Evolutionary conservation across 2,113 vertebrate genomes (phyloP), one percentile per base, ranked within the genome.

Genomic region (Megaceryle maxima): DNA sequence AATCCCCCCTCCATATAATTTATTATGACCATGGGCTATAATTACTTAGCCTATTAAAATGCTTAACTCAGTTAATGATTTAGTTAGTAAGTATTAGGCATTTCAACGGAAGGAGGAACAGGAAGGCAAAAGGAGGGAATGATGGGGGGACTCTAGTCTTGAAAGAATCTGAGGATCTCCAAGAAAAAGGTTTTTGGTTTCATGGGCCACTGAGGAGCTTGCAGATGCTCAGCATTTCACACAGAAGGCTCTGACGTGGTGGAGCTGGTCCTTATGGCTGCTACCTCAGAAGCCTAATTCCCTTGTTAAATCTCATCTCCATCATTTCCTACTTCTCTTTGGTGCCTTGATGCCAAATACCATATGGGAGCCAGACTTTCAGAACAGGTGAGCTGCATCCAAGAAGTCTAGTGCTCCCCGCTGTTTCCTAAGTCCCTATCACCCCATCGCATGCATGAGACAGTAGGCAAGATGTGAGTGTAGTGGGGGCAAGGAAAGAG

Each of bases 1-100:
- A 50, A 39, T 43, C 26, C 31, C 8, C 16, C 29, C 31, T 74
- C 50, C 5, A 2, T 93, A 82, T 94, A 3, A 87, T 95, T 82
- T 95, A 72, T 93, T 92, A 84, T 88, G 73, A 87, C 90, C 83
- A 87, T 57, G 17, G 90, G 90, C 93, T 95, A 81, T 88, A 94
- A 92, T 96, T 96, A 88, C 57, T 87, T 66, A 82, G 44, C 57
- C 62, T 78, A 84, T 91, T 94, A 93, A 96, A 87, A 94, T 88
- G 43, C 80, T 82, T 90, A 77, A 75, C 41, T 90, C 68, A 68
- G 39, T 84, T 94, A 93, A 92, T 53, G 48, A 91, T 87, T 93
- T 79, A 74, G 69, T 84, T 82, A 37, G 67, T 50, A 88, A 83
- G 46, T 62, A 81, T 80, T 73, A 96, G 51, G 72, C 16, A 44